Conservation (phyloP, 2,113 vertebrate species). For the Noctilio leporinus region DNA sequence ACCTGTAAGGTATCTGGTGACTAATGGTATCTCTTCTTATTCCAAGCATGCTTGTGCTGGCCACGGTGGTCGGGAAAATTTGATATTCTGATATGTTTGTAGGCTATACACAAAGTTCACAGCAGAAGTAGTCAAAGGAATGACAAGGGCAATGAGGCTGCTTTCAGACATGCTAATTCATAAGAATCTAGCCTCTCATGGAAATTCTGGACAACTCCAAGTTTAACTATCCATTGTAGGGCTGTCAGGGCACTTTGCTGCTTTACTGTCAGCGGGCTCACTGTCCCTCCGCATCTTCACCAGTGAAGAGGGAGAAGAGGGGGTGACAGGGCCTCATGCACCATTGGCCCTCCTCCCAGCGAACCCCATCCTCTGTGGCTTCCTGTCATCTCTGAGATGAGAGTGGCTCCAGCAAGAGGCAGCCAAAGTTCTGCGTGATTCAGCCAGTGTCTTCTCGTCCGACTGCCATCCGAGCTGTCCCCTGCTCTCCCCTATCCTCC, state of each 20-base stretch:
- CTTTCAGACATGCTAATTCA: background rate
- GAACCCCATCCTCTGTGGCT: background rate
- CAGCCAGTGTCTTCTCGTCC: background rate
- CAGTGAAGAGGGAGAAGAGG: background rate
- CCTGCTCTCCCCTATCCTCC: background rate
- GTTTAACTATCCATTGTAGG: background rate
- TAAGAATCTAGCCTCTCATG: background rate
- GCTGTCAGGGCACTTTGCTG: background rate
- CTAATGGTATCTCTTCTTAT: background rate
- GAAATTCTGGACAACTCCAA: background rate
- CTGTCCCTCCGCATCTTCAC: background rate
- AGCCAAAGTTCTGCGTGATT: background rate
- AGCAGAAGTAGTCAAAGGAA: background rate
- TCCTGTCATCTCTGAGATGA: rapidly evolving
- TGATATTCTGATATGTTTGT: background rate
- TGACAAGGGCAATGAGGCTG: background rate
- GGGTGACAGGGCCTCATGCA: background rate
- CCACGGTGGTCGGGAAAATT: background rate
- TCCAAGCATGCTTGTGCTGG: background rate
- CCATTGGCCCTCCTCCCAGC: background rate
- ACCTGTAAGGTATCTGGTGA: background rate
- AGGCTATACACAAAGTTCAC: background rate
- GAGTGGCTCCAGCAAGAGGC: background rate
- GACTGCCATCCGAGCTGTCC: background rate
- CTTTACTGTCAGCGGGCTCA: background rate